Conservation (phyloP, 2,113 vertebrate species). For the Bagarius yarrelli region DNA sequence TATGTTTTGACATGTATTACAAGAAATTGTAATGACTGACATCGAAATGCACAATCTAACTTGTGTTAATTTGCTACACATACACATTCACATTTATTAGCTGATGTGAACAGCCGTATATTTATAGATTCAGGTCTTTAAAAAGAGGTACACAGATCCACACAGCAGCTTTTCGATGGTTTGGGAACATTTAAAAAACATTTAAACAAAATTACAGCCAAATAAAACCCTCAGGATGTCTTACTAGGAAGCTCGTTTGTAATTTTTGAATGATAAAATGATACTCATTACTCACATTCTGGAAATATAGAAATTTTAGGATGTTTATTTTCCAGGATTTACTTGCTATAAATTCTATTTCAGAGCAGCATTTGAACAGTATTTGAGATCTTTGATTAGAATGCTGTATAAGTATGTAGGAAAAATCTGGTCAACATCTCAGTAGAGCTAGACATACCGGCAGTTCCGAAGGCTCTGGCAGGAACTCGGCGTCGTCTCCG, state of each 20-base stretch:
- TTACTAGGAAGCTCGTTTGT: not conserved
- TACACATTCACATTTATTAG: no score
- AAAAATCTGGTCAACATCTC: not conserved
- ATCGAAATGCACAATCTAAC: not conserved
- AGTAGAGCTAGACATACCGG: slow-evolving; percentile 78
- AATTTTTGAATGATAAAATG: not conserved
- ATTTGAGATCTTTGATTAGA: not conserved
- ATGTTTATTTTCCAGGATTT: not conserved
- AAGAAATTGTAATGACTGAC: not conserved
- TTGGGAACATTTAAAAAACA: not conserved
- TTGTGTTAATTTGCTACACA: no score
- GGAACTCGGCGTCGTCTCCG: slow-evolving; percentile 94
- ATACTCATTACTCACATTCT: no score
- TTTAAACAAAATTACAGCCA: not conserved
- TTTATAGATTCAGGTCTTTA: no score
- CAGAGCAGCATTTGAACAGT: not conserved
- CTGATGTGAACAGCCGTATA: no score
- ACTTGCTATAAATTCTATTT: not conserved
- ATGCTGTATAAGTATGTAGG: not conserved
- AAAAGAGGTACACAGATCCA: no score
- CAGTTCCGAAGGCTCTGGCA: slow-evolving; percentile 89
- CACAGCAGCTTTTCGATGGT: not conserved
- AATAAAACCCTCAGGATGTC: not conserved
- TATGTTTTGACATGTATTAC: not conserved
- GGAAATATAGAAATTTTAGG: no score